These are phyloP conservation scores for Onthophagus sagittarius DNA, from an alignment of 2,888 invertebrate species.

Conservation along the genomic window DNA sequence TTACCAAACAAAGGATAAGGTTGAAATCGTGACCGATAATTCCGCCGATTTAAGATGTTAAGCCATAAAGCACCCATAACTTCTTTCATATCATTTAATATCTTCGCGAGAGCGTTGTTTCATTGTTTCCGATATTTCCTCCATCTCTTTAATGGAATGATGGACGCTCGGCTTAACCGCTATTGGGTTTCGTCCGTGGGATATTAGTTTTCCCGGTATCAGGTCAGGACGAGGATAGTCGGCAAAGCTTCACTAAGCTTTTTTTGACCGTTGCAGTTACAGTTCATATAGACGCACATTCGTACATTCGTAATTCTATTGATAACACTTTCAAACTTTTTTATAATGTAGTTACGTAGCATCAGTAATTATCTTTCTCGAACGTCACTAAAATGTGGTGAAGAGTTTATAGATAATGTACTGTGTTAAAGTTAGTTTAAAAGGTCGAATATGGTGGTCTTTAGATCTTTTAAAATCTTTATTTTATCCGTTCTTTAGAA, in stretches of 20 bases:
- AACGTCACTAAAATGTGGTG: too few species aligned
- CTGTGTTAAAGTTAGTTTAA: not conserved
- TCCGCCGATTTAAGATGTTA: slow-evolving; percentile 16
- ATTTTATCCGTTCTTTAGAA: not conserved
- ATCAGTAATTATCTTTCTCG: too few species aligned
- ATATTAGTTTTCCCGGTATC: slow-evolving; percentile 22
- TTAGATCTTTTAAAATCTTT: not conserved
- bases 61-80: slow-evolving; percentile 24
- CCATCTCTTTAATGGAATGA: slow-evolving; percentile 31
- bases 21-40: not conserved
- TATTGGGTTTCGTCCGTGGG: slow-evolving; percentile 28
- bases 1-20: not conserved
- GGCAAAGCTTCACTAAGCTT: not conserved
- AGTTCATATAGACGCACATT: not conserved
- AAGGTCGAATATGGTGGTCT: not conserved
- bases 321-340: not conserved
- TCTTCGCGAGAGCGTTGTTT: slow-evolving; percentile 31
- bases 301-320: not conserved
- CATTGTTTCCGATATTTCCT: slow-evolving; percentile 35
- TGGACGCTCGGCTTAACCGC: slow-evolving; percentile 30
- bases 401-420: too few species aligned
- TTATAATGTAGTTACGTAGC: too few species aligned
- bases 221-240: not conserved
- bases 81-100: slow-evolving; percentile 33
- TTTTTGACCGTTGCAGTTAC: not conserved